Evolutionary conservation across 2,888 invertebrate species (phyloP).

Genomic region (Parnassius smintheus): DNA sequence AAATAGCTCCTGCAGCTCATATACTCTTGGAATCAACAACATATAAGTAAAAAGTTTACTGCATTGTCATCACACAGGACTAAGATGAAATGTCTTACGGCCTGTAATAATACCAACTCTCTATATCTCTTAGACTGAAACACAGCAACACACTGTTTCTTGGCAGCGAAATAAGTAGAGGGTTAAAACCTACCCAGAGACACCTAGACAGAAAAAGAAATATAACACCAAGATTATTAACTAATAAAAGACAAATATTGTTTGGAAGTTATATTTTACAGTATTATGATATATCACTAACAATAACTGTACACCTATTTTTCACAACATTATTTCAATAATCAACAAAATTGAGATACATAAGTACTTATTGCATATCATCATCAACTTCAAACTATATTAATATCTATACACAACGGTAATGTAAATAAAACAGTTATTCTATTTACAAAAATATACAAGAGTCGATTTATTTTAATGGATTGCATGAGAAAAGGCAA

Average conservation of each 20-base stretch:
- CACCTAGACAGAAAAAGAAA: no score
- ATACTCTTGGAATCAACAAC: no score
- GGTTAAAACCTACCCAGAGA: no score
- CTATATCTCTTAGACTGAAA: no score
- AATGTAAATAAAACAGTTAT: slow-evolving; percentile 42
- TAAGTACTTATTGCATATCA: slow-evolving; percentile 66
- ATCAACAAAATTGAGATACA: slow-evolving; percentile 53
- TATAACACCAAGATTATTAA: background rate
- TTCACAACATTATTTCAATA: slow-evolving; percentile 51
- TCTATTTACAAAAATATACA: slow-evolving; percentile 68
- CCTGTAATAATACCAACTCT: no score
- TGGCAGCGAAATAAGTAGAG: no score
- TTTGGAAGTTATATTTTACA: slow-evolving; percentile 51
- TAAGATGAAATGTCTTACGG: no score
- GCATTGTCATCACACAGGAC: no score
- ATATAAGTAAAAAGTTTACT: no score
- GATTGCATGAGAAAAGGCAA: slow-evolving; percentile 18
- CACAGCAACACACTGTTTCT: no score
- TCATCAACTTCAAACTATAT: slow-evolving; percentile 27
- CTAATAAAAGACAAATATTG: slow-evolving; percentile 30
- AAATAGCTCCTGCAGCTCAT: no score
- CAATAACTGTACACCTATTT: slow-evolving; percentile 63
- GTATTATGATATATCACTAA: slow-evolving; percentile 47
- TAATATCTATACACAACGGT: slow-evolving; percentile 31
- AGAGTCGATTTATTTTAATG: slow-evolving; percentile 34